These are phyloP conservation scores for Amphiprion ocellaris DNA, from an alignment of 2,113 vertebrate genomes.

Conservation along the genomic window DNA sequence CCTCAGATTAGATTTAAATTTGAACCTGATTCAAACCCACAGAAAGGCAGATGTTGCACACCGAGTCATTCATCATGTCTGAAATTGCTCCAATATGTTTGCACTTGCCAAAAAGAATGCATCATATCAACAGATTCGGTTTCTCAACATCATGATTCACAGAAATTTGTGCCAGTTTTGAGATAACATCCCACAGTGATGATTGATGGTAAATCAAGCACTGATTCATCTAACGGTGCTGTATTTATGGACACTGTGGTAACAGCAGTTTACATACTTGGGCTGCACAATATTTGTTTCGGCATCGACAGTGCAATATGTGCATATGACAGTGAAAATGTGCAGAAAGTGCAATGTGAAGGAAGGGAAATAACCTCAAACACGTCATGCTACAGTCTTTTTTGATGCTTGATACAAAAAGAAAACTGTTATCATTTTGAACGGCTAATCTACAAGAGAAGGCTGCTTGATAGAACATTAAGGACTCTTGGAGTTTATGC, in stretches of 20 bases:
- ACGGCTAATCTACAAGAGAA: too few species aligned
- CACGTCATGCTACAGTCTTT: too few species aligned
- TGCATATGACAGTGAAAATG: too few species aligned
- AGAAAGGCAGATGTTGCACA: neutral
- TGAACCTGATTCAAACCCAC: neutral
- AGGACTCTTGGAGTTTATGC: too few species aligned
- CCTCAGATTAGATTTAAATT: neutral
- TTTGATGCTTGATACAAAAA: too few species aligned
- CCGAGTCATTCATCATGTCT: neutral
- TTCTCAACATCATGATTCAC: neutral
- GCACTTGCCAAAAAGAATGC: neutral
- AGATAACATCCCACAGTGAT: neutral
- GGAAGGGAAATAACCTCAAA: too few species aligned
- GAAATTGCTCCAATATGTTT: neutral
- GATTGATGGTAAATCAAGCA: neutral
- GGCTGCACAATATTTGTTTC: too few species aligned
- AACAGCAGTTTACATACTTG: too few species aligned
- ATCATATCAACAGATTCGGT: slow-evolving; percentile 6
- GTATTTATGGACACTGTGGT: neutral
- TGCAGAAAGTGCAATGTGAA: too few species aligned
- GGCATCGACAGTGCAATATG: too few species aligned
- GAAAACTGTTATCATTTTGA: too few species aligned
- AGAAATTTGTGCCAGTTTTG: neutral
- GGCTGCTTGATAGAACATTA: too few species aligned
- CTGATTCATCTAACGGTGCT: neutral